Evolutionary conservation across 2,797 vertebrate genomes (phyloP).

Genomic region (Acanthurus lineatus): DNA sequence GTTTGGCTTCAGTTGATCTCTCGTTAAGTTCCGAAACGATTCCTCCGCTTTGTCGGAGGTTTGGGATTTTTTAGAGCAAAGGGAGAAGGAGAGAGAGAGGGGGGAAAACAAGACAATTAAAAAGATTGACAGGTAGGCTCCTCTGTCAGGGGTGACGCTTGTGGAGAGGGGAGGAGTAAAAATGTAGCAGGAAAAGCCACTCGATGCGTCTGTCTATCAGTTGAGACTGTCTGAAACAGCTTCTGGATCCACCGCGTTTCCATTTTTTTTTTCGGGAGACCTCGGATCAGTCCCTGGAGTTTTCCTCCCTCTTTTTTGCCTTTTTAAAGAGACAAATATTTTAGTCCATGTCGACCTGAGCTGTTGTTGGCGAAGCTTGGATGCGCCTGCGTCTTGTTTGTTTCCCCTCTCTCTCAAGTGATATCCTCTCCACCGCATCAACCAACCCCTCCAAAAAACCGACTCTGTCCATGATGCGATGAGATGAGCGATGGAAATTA

Average conservation of each 20-base stretch:
- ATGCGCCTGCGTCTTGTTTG: slow-evolving; percentile 84
- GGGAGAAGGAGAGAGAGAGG: slow-evolving; percentile 30
- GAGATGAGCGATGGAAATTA: slow-evolving; percentile 76
- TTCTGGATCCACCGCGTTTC: slow-evolving; percentile 94
- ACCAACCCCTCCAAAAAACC: slow-evolving; percentile 64
- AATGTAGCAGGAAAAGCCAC: slow-evolving; percentile 95
- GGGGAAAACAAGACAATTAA: slow-evolving; percentile 96
- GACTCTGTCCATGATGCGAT: slow-evolving; percentile 73
- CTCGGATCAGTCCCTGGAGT: slow-evolving; percentile 94
- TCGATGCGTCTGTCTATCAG: slow-evolving; percentile 99
- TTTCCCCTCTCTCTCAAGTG: slow-evolving; percentile 75
- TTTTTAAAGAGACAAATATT: slow-evolving; percentile 74
- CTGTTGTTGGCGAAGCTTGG: slow-evolving; percentile 87
- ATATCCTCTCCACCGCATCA: slow-evolving; percentile 77
- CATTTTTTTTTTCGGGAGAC: slow-evolving; percentile 87
- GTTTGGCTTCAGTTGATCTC: slow-evolving; percentile 52
- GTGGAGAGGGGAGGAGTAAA: slow-evolving; percentile 95
- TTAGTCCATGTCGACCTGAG: slow-evolving; percentile 87
- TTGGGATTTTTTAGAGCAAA: slow-evolving; percentile 67
- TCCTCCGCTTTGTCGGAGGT: slow-evolving; percentile 85
- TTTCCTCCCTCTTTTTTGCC: slow-evolving; percentile 59
- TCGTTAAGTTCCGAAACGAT: slow-evolving; percentile 56
- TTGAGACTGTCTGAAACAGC: slow-evolving; percentile 98
- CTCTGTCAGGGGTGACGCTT: slow-evolving; percentile 98
- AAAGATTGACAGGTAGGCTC: slow-evolving; percentile 99